These are phyloP conservation scores for Leuctra nigra DNA, from an alignment of 2,888 invertebrate genomes.

Conservation along the genomic window DNA sequence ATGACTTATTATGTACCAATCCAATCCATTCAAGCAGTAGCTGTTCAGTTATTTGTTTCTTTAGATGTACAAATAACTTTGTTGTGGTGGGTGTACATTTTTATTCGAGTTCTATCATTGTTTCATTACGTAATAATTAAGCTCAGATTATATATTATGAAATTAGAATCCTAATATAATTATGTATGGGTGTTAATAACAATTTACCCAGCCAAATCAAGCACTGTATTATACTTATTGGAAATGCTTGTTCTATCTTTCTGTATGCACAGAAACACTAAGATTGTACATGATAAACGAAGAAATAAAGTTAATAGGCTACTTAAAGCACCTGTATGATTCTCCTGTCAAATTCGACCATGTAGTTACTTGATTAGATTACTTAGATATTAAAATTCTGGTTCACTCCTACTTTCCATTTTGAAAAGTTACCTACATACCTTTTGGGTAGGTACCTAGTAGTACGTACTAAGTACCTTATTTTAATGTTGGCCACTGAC, in stretches of 20 bases:
- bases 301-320: constrained; percentile 29
- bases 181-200: constrained; percentile 23
- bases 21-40: constrained; percentile 26
- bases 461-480: too few species aligned
- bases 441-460: too few species aligned
- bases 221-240: constrained; percentile 29
- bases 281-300: constrained; percentile 30
- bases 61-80: constrained; percentile 30
- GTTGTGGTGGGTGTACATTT: constrained; percentile 30
- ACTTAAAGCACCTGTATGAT: not conserved
- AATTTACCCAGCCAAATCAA: constrained; percentile 25
- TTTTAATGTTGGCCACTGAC: too few species aligned
- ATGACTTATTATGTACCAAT: constrained; percentile 24
- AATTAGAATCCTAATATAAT: constrained; percentile 19
- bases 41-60: constrained; percentile 25
- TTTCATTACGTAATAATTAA: constrained; percentile 22
- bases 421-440: too few species aligned
- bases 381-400: too few species aligned
- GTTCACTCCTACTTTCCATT: too few species aligned
- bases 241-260: constrained; percentile 29
- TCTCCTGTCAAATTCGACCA: too few species aligned
- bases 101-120: constrained; percentile 27
- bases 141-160: constrained; percentile 23
- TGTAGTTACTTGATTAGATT: too few species aligned
- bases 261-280: constrained; percentile 29